These are phyloP conservation scores for Xiphophorus maculatus DNA, from an alignment of 2,113 vertebrate species.

Conservation along the genomic window DNA sequence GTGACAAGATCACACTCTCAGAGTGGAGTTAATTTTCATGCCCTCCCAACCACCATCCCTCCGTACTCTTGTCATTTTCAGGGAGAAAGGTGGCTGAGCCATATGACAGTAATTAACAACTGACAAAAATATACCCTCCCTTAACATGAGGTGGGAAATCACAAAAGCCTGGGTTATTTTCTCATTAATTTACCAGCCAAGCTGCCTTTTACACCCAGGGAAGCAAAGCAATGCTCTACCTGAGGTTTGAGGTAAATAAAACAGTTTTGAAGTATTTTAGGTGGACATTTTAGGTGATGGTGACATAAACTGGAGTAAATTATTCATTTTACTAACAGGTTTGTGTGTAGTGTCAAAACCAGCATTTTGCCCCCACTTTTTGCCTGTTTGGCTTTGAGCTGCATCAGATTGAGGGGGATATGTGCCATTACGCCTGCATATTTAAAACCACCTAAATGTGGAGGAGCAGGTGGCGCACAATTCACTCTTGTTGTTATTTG, in stretches of 20 bases:
- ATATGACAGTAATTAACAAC: conserved; percentile 97
- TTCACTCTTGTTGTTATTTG: conserved; percentile 81
- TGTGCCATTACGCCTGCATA: conserved; percentile 72
- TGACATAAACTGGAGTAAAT: not conserved
- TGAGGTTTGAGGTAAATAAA: conserved; percentile 78
- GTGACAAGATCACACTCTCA: conserved; percentile 76
- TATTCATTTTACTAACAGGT: not conserved
- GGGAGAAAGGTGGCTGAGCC: conserved; percentile 86
- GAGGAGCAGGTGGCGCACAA: conserved; percentile 80
- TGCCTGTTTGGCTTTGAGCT: conserved; percentile 22
- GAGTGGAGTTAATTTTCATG: conserved; percentile 79
- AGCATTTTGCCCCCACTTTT: not conserved
- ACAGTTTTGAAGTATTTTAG: conserved; percentile 61
- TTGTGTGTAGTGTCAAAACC: not conserved
- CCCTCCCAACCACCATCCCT: conserved; percentile 31
- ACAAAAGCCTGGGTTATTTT: conserved; percentile 87
- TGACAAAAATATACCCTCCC: conserved; percentile 96
- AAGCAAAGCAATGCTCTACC: conserved; percentile 5
- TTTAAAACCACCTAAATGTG: conserved; percentile 79
- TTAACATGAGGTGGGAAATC: conserved; percentile 93
- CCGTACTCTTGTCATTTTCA: conserved; percentile 83
- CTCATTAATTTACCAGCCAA: conserved; percentile 89
- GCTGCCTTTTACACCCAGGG: conserved; percentile 76
- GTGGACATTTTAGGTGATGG: not conserved
- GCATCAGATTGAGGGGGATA: conserved; percentile 60